Evolutionary conservation across 2,888 invertebrate species (phyloP).

Genomic region (Cerastoderma edule): DNA sequence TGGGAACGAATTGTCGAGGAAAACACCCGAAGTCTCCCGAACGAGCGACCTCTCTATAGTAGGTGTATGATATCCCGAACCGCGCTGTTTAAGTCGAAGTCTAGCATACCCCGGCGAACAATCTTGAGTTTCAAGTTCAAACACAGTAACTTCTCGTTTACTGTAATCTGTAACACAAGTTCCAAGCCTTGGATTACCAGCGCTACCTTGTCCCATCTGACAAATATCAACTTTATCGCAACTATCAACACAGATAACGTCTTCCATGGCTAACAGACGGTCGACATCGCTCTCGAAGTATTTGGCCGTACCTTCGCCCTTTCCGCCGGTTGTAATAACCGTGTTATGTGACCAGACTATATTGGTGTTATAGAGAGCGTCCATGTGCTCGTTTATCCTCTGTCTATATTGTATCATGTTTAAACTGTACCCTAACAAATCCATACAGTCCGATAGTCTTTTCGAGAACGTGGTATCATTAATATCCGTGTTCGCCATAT

Average conservation of each 20-base stretch:
- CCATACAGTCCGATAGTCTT: neutral
- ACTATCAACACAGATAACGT: neutral
- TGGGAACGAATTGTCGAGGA: slow-evolving; percentile 1
- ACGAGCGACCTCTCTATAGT: neutral
- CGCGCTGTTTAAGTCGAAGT: neutral
- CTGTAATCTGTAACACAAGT: neutral
- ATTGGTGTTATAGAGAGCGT: neutral
- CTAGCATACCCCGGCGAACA: slow-evolving; percentile 14
- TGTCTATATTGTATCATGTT: neutral
- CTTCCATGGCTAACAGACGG: neutral
- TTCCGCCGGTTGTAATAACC: neutral
- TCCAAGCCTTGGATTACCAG: too few species aligned
- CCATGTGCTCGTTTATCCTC: neutral
- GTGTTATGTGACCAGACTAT: neutral
- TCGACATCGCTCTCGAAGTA: slow-evolving; percentile 17
- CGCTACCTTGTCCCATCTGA: too few species aligned
- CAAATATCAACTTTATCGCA: neutral
- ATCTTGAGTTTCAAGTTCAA: neutral
- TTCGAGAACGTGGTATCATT: too few species aligned
- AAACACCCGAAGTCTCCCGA: neutral
- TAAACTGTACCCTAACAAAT: slow-evolving; percentile 11
- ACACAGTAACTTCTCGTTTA: neutral
- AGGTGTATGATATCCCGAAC: neutral
- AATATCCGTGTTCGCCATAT: too few species aligned
- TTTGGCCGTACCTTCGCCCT: slow-evolving; percentile 14